A percentile compares a stretch with the other conserved stretches of the same genome.
Conservation (phyloP, 1,140 invertebrate genomes). For the Polyergus mexicanus region DNA sequence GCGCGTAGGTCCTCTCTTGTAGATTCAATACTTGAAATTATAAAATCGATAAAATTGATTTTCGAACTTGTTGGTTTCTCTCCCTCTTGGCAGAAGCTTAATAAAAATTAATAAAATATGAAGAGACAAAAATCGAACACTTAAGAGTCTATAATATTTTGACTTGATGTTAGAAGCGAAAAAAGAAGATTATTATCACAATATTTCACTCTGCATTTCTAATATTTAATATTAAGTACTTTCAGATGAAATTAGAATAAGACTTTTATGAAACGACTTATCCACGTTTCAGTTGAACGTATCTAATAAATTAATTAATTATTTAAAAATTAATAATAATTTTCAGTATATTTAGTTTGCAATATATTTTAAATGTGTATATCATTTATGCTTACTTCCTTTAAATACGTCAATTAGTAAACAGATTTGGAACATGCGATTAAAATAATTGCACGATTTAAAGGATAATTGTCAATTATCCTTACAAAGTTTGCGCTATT, state of each 20-base stretch:
- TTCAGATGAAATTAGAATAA: too few relatives aligned
- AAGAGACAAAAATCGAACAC: background rate
- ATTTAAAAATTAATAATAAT: background rate
- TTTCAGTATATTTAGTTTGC: background rate
- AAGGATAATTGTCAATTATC: background rate
- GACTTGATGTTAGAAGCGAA: background rate
- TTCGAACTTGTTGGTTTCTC: background rate
- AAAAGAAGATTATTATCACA: background rate
- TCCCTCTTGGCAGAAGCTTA: background rate
- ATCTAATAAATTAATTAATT: slow-evolving; percentile 6
- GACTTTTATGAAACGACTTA: too few relatives aligned
- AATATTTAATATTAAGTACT: background rate
- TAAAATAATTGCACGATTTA: background rate
- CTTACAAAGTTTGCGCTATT: background rate
- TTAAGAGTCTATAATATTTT: background rate
- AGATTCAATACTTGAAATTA: background rate
- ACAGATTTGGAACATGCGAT: background rate
- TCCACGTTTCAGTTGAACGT: too few relatives aligned
- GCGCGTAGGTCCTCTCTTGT: background rate
- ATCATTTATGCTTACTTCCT: background rate
- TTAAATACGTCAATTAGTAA: background rate
- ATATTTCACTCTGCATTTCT: background rate
- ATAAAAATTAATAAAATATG: slow-evolving; percentile 28
- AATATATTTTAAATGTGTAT: background rate
- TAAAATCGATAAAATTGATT: slow-evolving; percentile 13